Evolutionary conservation across 2,888 invertebrate genomes (phyloP).

Genomic region (Thera obeliscata): DNA sequence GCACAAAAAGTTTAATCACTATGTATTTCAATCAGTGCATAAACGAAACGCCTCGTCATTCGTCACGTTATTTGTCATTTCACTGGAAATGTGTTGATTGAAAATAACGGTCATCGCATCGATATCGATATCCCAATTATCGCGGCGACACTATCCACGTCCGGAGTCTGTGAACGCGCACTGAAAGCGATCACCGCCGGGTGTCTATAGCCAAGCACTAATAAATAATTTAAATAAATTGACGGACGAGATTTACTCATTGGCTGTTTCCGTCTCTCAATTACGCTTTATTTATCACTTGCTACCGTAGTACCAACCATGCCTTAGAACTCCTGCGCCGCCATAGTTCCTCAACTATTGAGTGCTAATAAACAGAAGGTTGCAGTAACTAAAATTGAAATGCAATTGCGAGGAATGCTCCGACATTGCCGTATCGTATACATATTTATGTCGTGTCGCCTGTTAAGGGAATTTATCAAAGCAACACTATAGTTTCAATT

Average conservation of each 20-base stretch:
- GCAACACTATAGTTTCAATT: no score
- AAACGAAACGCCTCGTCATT: constrained; percentile 8
- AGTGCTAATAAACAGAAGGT: constrained; percentile 43
- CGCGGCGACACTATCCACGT: constrained; percentile 63
- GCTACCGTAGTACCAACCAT: constrained; percentile 57
- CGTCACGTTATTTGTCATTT: not conserved
- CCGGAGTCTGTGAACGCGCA: constrained; percentile 75
- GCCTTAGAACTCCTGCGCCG: constrained; percentile 63
- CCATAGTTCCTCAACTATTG: constrained; percentile 44
- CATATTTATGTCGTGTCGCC: no score
- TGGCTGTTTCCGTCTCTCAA: constrained; percentile 84
- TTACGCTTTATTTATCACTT: constrained; percentile 84
- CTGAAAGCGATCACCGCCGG: constrained; percentile 78
- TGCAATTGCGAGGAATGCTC: constrained; percentile 27
- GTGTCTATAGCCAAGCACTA: constrained; percentile 83
- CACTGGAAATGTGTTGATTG: constrained; percentile 16
- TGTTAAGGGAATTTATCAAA: no score
- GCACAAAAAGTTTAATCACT: not conserved
- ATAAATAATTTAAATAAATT: constrained; percentile 85
- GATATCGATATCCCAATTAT: constrained; percentile 54
- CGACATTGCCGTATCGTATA: constrained; percentile 15
- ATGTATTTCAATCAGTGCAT: constrained; percentile 1
- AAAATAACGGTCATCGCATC: constrained; percentile 32
- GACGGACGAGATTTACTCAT: constrained; percentile 85
- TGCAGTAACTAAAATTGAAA: constrained; percentile 29